Evolutionary conservation across 2,888 invertebrate species (phyloP).

Genomic region (Byasa hedistus): DNA sequence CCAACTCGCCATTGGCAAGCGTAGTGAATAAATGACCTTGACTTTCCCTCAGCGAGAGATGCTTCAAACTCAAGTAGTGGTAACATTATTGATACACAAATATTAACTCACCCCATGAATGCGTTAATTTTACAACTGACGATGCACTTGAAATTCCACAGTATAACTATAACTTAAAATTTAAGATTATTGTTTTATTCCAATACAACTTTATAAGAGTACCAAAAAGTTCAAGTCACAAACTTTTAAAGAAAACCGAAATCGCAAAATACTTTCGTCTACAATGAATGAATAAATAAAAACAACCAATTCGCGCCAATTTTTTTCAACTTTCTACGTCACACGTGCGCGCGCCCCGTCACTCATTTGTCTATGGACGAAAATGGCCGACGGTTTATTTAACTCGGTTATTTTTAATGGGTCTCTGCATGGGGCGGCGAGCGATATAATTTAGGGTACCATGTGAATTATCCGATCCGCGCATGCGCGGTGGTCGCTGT

Average conservation of each 20-base stretch:
- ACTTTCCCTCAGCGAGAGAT: too few species aligned
- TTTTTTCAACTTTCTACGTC: slow-evolving; percentile 45
- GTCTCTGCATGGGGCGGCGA: slow-evolving; percentile 72
- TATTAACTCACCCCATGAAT: not conserved
- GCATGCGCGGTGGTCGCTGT: slow-evolving; percentile 76
- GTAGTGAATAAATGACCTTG: too few species aligned
- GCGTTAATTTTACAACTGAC: not conserved
- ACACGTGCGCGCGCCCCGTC: slow-evolving; percentile 54
- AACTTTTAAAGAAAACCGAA: not conserved
- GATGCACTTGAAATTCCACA: not conserved
- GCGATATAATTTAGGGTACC: slow-evolving; percentile 70
- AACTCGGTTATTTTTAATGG: slow-evolving; percentile 63
- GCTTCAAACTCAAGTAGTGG: too few species aligned
- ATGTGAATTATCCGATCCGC: slow-evolving; percentile 71
- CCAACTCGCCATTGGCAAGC: too few species aligned
- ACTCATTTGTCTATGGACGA: slow-evolving; percentile 61
- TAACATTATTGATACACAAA: not conserved
- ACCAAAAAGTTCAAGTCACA: not conserved
- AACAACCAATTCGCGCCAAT: slow-evolving; percentile 45
- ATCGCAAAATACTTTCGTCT: too few species aligned
- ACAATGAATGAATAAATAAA: not conserved
- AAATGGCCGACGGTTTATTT: slow-evolving; percentile 49
- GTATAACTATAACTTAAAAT: slow-evolving; percentile 2
- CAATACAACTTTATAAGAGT: not conserved
- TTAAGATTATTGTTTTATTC: not conserved